Conservation (phyloP, 37 sponge, comb jelly and placozoan genomes). For the Corticium candelabrum region DNA sequence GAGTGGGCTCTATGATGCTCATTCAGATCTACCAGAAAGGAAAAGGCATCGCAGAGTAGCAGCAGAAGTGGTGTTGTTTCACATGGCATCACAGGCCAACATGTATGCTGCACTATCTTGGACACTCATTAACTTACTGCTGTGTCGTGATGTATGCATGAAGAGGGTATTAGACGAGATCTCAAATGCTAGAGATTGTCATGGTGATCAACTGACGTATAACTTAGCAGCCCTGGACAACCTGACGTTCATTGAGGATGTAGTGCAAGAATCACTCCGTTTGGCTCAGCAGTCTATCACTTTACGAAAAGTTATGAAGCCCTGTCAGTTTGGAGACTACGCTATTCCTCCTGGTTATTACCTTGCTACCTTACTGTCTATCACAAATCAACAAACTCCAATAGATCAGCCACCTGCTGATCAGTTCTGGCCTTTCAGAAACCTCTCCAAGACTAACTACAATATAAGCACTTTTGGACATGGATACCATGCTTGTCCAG, state of each 20-base stretch:
- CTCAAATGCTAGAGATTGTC: too few relatives aligned
- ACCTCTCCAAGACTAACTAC: not conserved
- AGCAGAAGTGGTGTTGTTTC: not conserved
- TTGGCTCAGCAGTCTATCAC: conserved; percentile 1
- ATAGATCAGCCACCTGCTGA: not conserved
- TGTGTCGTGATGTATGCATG: too few relatives aligned
- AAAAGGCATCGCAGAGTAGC: not conserved
- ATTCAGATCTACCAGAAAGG: not conserved
- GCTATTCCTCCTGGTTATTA: not conserved
- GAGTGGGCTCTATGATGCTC: not conserved
- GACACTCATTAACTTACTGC: not conserved
- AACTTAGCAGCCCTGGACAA: not conserved
- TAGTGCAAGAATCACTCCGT: conserved; percentile 5
- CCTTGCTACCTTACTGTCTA: conserved; percentile 11
- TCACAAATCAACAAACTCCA: not conserved
- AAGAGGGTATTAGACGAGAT: too few relatives aligned
- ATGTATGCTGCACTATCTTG: conserved; percentile 2
- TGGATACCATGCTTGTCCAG: conserved; percentile 8
- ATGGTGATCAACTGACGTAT: not conserved
- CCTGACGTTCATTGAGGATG: not conserved
- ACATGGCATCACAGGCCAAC: conserved; percentile 5
- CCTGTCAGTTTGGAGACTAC: not conserved
- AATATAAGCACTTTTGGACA: conserved; percentile 2
- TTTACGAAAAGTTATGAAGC: not conserved
- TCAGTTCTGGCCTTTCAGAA: not conserved